Base-by-base conservation (phyloP, 2,113 vertebrate genomes). In the Pluvianellus socialis region DNA sequence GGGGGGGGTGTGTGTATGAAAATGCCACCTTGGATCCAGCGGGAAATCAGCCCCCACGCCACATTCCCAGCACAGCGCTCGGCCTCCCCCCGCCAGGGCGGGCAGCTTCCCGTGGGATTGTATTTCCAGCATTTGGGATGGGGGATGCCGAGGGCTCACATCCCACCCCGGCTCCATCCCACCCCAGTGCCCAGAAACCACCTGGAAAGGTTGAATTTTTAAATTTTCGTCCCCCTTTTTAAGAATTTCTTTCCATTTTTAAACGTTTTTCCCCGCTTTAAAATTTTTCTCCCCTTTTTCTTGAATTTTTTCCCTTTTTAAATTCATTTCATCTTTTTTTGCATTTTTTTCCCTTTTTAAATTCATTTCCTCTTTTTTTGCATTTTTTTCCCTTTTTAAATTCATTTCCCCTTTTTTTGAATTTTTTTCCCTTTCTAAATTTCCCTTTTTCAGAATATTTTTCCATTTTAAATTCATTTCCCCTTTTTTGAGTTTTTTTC, bases 61-160 rank as follows among this genome's bases (percentile, higher is more conserved):
- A 14, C 32, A 8, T 17, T 47, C 47, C 76, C 53, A 19, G 28
- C 12, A 21, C 47, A 32, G 53, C 38, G 8, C 63, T 83, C 32
- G 1, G 59, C 76, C 14, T 21, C 26, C n/a, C 24, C 30, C 4
- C 0, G 42, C n/a, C 1, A 9, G 7, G 22, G 52, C 15, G 30
- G 30, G 26, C 4, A 3, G 23, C 55, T 59, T 76, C 49, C 47
- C 59, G 3, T 2, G 3, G 50, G 70, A 45, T 68, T 56, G 38
- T 4, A n/a, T 9, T 49, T 21, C 50, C 55, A 27, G 5, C 20
- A 19, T 49, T 55, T 53, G 1, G 2, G 47, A 23, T 18, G 49
- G 63, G 70, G 56, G 18, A 28, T 24, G 30, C 44, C 10, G 9
- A 47, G 92, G 44, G 44, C 16, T 33, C 20, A 9, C 5, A 0